Percentiles rank a stretch among this genome's conserved stretches.
Conservation (phyloP, 1,140 invertebrate species). For the Stenopsyche tienmushanensis region DNA sequence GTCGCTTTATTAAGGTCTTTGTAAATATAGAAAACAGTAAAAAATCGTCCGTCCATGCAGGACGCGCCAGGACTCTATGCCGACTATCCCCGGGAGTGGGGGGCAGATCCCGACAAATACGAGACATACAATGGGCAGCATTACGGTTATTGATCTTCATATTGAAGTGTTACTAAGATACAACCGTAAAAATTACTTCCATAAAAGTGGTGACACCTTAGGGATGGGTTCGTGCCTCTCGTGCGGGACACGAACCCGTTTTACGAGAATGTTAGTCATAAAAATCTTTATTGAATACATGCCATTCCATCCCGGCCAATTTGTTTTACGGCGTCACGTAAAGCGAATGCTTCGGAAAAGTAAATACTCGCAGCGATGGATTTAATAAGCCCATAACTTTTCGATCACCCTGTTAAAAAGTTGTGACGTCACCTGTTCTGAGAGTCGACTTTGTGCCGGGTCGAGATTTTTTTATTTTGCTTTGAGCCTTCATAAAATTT, state of each 20-base stretch:
- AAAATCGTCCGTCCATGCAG: no score
- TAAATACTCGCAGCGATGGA: constrained; percentile 34
- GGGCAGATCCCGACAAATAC: no score
- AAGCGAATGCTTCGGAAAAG: constrained; percentile 32
- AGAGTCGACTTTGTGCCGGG: neutral
- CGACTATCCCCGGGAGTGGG: no score
- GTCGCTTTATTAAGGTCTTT: neutral
- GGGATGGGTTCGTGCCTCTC: neutral
- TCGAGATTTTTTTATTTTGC: neutral
- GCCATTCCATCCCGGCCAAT: constrained; percentile 36
- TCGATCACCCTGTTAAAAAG: constrained; percentile 29
- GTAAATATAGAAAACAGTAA: no score
- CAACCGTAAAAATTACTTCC: constrained; percentile 22
- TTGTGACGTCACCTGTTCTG: constrained; percentile 16
- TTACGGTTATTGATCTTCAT: neutral
- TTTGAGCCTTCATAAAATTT: no score
- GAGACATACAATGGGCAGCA: no score
- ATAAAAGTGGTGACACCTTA: constrained; percentile 8
- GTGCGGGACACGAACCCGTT: constrained; percentile 25
- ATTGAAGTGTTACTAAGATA: constrained; percentile 17
- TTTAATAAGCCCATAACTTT: constrained; percentile 36
- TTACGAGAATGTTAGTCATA: constrained; percentile 35
- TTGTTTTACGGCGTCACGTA: constrained; percentile 39
- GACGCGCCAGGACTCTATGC: no score
- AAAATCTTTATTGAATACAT: constrained; percentile 41